Evolutionary conservation across 2,888 invertebrate species (phyloP).

Genomic region (Pinctada fucata): DNA sequence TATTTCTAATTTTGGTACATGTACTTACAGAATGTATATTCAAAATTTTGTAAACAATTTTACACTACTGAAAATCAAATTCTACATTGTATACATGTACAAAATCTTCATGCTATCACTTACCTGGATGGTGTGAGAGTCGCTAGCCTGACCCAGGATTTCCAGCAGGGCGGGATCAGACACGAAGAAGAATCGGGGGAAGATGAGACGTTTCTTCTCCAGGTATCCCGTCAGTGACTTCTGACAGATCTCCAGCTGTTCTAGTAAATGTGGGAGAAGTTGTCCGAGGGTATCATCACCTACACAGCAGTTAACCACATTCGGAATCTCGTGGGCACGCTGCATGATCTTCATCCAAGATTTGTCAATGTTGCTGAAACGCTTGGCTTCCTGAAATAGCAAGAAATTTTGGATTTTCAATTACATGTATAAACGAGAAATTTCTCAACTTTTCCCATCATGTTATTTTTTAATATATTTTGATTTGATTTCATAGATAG

Average conservation of each 20-base stretch:
- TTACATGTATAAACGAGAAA: no score
- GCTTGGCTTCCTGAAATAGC: constrained; percentile 71
- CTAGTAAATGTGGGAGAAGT: constrained; percentile 94
- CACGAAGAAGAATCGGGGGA: constrained; percentile 78
- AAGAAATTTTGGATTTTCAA: no score
- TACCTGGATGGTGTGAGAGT: constrained; percentile 78
- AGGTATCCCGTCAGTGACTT: constrained; percentile 92
- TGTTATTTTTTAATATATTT: no score
- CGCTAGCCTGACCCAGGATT: constrained; percentile 77
- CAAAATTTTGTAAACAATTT: no score
- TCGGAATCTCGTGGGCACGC: constrained; percentile 95
- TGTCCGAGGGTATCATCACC: constrained; percentile 95
- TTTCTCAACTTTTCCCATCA: no score
- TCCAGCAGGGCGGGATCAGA: constrained; percentile 77
- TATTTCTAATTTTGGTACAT: no score
- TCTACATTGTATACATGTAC: no score
- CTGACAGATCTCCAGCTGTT: constrained; percentile 96
- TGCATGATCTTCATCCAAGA: constrained; percentile 97
- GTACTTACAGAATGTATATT: no score
- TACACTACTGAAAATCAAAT: no score
- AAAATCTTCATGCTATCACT: neutral
- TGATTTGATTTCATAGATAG: no score
- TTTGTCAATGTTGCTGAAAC: constrained; percentile 96
- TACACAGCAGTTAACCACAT: constrained; percentile 96
- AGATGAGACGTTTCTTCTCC: constrained; percentile 77